phyloP scores from a whole-genome alignment of 2,113 vertebrate genomes.

The Podiceps cristatus region DNA sequence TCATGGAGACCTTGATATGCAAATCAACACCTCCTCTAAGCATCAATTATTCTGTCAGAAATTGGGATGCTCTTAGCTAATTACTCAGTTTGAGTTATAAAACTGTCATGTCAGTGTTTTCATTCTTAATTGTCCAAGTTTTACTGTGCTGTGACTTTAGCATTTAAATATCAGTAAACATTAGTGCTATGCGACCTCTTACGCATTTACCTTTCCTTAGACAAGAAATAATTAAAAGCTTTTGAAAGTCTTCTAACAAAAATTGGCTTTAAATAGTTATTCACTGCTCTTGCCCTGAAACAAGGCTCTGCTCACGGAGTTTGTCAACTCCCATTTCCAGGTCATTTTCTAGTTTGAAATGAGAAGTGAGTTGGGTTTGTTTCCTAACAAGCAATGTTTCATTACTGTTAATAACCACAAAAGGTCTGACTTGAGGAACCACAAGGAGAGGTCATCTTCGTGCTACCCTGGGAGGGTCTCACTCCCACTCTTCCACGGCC shows the following conservation, averaged over 20 bases:
- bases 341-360: not conserved
- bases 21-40: not conserved
- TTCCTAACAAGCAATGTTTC: not conserved
- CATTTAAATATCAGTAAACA: not conserved
- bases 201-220: rapidly evolving
- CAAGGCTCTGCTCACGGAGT: not conserved
- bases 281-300: not conserved
- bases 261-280: not conserved
- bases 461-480: not conserved
- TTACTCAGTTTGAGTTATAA: not conserved
- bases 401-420: not conserved
- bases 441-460: rapidly evolving
- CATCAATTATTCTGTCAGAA: not conserved
- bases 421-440: not conserved
- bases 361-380: rapidly evolving
- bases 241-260: not conserved
- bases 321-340: not conserved
- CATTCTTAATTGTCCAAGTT: not conserved
- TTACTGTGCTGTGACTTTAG: not conserved
- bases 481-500: rapidly evolving
- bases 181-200: not conserved
- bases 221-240: not conserved
- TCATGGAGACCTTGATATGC: not conserved
- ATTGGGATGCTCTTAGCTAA: not conserved
- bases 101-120: not conserved